A percentile compares a stretch with the other conserved stretches of the same genome.
Evolutionary conservation across 2,888 invertebrate genomes (phyloP).

Genomic region (Dryobotodes eremita): DNA sequence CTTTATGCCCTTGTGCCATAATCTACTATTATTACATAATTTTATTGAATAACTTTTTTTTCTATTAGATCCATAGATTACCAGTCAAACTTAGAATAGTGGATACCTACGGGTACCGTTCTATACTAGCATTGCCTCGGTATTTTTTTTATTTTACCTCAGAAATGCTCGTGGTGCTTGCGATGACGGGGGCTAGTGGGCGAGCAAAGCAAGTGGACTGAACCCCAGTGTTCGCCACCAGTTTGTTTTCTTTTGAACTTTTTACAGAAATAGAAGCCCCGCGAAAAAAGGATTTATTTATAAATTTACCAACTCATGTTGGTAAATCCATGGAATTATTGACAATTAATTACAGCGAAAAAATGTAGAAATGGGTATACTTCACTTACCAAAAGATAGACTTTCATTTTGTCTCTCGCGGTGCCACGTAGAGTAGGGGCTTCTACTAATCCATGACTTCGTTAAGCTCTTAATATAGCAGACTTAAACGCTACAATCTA

Average conservation of each 20-base stretch:
- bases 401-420: constrained; percentile 24
- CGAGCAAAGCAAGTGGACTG: background rate
- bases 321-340: background rate
- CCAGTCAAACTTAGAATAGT: background rate
- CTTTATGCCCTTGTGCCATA: no score
- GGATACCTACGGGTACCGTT: background rate
- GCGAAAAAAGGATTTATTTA: background rate
- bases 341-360: background rate
- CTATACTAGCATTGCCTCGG: no score
- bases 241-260: background rate
- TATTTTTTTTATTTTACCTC: background rate
- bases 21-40: background rate
- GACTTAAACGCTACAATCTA: constrained; percentile 8
- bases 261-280: no score
- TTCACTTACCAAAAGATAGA: constrained; percentile 21
- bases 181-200: background rate
- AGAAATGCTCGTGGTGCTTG: background rate
- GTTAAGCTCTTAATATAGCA: constrained; percentile 21
- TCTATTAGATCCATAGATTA: background rate
- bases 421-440: background rate
- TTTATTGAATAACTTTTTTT: background rate
- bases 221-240: background rate
- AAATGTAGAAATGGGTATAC: background rate
- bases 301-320: background rate
- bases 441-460: constrained; percentile 10